A percentile compares a stretch with the other conserved stretches of the same genome.
Conservation (phyloP, 2,113 vertebrate species). For the Panthera uncia region DNA sequence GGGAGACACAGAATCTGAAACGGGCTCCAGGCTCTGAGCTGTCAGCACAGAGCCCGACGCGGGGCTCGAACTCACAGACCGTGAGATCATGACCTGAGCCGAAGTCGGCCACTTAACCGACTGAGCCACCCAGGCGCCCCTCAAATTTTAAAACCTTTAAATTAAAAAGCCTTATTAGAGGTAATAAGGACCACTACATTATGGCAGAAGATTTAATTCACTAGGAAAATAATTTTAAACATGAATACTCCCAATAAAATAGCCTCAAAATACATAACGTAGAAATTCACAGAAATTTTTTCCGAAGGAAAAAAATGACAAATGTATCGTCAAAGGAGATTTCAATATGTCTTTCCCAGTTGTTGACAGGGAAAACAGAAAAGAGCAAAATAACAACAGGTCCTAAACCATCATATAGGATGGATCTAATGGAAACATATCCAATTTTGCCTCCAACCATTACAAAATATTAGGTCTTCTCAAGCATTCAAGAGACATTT, state of each 20-base stretch:
- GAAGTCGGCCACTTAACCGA: too few species aligned
- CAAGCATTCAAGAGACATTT: background rate
- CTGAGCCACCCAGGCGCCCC: too few species aligned
- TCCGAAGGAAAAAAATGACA: background rate
- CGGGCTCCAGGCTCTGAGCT: too few species aligned
- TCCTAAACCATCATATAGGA: background rate
- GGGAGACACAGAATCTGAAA: too few species aligned
- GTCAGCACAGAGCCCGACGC: too few species aligned
- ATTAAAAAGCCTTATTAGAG: background rate
- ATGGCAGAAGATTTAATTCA: background rate
- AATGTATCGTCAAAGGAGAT: background rate
- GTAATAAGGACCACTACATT: background rate
- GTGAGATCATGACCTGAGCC: too few species aligned
- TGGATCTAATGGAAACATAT: background rate
- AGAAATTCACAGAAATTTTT: background rate
- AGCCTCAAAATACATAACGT: background rate
- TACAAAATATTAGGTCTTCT: background rate
- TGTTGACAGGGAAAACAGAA: background rate
- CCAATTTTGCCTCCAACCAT: background rate
- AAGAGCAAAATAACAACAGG: background rate
- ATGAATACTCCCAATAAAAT: background rate
- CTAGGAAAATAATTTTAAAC: constrained; percentile 14
- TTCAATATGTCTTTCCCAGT: background rate
- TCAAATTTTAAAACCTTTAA: background rate
- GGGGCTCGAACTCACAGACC: too few species aligned